Conservation (phyloP, 2,797 vertebrate genomes). For the Denticeps clupeoides region DNA sequence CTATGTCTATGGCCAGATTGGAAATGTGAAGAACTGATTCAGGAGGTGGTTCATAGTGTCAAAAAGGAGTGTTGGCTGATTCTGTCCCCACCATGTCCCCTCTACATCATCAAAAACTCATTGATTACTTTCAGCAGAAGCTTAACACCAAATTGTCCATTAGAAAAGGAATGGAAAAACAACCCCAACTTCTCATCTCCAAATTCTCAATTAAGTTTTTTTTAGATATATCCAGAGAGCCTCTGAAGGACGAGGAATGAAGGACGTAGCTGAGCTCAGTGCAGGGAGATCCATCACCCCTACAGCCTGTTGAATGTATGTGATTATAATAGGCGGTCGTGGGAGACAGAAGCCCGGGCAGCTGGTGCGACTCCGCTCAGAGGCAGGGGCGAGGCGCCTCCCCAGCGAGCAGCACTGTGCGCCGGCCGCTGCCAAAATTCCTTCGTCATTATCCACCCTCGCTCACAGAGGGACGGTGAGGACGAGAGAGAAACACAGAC, state of each 20-base stretch:
- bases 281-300: slow-evolving; percentile 27
- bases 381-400: slow-evolving; percentile 33
- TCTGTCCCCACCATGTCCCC: no score
- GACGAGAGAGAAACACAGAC: slow-evolving; percentile 19
- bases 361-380: slow-evolving; percentile 32
- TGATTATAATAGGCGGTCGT: slow-evolving; percentile 17
- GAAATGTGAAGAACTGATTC: no score
- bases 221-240: neutral
- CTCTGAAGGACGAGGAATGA: neutral
- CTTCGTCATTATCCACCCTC: slow-evolving; percentile 49
- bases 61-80: no score
- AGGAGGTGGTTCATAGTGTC: no score
- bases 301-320: slow-evolving; percentile 25
- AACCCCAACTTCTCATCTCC: no score
- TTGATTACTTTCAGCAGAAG: no score
- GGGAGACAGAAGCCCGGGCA: slow-evolving; percentile 38
- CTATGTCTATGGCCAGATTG: no score
- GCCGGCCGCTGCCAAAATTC: slow-evolving; percentile 30
- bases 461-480: slow-evolving; percentile 35
- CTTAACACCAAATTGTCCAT: no score
- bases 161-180: no score
- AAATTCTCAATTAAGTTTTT: no score
- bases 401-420: slow-evolving; percentile 6
- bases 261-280: slow-evolving; percentile 15
- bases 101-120: no score